phyloP scores from a whole-genome alignment of 2,113 vertebrate species.

The Lasiurus borealis region DNA sequence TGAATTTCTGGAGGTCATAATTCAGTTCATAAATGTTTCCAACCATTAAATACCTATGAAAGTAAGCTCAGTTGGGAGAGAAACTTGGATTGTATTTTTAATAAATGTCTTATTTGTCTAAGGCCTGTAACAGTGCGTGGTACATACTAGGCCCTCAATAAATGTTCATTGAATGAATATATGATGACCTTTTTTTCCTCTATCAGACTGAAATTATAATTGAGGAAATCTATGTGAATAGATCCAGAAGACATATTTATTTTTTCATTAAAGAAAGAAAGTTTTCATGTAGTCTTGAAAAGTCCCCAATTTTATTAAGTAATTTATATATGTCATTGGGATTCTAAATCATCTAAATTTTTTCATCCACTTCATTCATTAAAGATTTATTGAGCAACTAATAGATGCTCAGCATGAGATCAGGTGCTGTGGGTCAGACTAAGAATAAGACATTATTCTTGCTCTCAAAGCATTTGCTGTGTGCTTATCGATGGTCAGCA shows the following conservation, averaged over 20 bases:
- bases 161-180: slow-evolving; percentile 14
- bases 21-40: background rate
- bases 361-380: background rate
- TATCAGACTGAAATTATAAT: background rate
- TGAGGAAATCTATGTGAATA: background rate
- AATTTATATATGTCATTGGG: background rate
- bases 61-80: background rate
- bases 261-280: background rate
- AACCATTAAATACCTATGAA: background rate
- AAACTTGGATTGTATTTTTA: background rate
- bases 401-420: background rate
- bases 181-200: background rate
- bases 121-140: background rate
- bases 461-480: background rate
- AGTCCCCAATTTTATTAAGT: background rate
- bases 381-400: background rate
- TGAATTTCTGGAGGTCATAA: background rate
- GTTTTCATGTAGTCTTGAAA: background rate
- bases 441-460: background rate
- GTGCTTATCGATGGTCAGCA: background rate
- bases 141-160: background rate
- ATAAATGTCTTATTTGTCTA: background rate
- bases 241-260: background rate
- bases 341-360: background rate
- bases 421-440: background rate